These are phyloP conservation scores for Stercorarius parasiticus DNA, from an alignment of 2,113 vertebrate species.

Conservation along the genomic window DNA sequence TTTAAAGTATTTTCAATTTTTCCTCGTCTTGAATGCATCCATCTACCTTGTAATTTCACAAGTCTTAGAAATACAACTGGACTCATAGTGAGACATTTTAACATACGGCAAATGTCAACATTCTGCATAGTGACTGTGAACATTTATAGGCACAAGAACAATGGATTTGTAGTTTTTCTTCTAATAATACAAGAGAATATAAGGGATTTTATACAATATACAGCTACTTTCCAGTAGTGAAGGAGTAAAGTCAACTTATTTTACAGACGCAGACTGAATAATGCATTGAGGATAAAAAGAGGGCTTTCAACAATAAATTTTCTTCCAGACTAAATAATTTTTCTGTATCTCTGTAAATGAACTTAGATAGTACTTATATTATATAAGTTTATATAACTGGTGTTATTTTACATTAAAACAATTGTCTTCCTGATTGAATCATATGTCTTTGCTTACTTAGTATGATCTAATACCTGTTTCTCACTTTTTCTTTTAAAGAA, in stretches of 20 bases:
- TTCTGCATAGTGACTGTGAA: background rate
- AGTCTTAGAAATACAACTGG: background rate
- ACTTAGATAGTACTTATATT: background rate
- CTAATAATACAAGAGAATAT: background rate
- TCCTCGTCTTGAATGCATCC: background rate
- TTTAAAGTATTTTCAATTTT: background rate
- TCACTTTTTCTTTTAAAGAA: background rate
- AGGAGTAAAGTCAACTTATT: background rate
- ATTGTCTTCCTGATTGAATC: background rate
- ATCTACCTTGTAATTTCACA: background rate
- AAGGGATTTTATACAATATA: background rate
- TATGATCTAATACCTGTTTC: background rate
- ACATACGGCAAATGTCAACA: background rate
- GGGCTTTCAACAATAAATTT: background rate
- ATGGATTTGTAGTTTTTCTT: background rate
- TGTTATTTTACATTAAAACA: background rate
- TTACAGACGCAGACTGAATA: background rate
- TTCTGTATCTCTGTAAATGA: background rate
- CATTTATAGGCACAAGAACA: background rate
- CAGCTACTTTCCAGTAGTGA: background rate
- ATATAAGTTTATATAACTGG: background rate
- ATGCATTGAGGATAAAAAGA: background rate
- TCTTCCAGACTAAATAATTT: background rate
- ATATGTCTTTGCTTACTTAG: background rate
- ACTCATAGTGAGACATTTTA: background rate